Percentiles rank a stretch among this genome's conserved stretches.
Conservation (phyloP, 2,113 vertebrate genomes). For the Stomatorhinus ivindoensis region DNA sequence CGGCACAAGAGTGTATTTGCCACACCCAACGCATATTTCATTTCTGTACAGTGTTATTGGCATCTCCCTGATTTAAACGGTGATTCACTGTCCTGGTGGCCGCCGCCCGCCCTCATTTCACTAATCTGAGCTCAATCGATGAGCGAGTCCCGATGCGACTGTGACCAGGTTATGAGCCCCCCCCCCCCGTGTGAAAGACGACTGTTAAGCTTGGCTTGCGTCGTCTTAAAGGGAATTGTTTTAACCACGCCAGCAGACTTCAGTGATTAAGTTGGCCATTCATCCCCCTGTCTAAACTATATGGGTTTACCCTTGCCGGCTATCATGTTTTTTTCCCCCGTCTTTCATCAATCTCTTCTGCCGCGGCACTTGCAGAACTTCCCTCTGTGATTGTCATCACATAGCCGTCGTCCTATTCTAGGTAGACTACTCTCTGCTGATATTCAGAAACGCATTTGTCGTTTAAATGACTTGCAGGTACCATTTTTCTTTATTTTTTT, state of each 20-base stretch:
- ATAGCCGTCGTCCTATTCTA: conserved; percentile 32
- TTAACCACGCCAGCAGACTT: background rate
- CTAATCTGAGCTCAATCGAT: conserved; percentile 26
- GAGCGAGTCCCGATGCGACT: conserved; percentile 1
- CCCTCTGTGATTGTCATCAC: conserved; percentile 27
- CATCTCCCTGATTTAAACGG: conserved; percentile 41
- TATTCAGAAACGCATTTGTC: conserved; percentile 28
- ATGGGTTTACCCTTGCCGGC: background rate
- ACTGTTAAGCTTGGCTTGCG: background rate
- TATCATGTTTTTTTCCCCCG: background rate
- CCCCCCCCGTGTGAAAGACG: background rate
- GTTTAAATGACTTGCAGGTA: background rate
- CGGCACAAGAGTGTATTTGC: conserved; percentile 36
- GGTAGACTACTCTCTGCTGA: conserved; percentile 17
- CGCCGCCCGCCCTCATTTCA: conserved; percentile 30
- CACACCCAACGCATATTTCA: conserved; percentile 28
- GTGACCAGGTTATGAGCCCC: background rate
- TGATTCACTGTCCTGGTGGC: background rate
- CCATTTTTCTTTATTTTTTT: background rate
- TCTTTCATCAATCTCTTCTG: background rate
- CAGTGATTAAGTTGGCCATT: background rate
- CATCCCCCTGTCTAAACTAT: background rate
- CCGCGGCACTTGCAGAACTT: conserved; percentile 7
- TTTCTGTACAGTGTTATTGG: conserved; percentile 60
- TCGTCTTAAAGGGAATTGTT: conserved; percentile 3